Conservation (phyloP, 2,113 vertebrate genomes). For the Cochlearius cochlearius region DNA sequence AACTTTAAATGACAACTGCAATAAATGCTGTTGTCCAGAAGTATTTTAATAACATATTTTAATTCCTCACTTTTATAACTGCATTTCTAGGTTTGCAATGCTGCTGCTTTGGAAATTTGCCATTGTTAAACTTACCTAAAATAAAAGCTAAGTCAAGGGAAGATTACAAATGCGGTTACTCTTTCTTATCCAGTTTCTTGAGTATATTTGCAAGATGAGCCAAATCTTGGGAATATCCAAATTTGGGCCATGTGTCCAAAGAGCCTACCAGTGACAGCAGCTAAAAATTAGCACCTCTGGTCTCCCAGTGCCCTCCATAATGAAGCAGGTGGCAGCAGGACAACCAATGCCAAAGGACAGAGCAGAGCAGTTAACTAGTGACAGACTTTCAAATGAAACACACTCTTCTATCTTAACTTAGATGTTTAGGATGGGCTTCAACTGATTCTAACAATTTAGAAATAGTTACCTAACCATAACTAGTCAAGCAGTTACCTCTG, state of each 20-base stretch:
- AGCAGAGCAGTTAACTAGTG: background rate
- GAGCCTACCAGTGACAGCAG: background rate
- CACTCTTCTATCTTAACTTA: background rate
- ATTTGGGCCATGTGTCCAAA: background rate
- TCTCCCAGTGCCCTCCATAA: background rate
- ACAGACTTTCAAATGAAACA: background rate
- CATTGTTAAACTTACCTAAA: background rate
- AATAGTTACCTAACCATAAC: background rate
- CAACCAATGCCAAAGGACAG: background rate
- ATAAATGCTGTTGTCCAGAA: background rate
- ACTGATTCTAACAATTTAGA: background rate
- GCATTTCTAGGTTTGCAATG: background rate
- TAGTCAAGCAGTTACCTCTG: background rate
- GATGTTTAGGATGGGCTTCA: background rate
- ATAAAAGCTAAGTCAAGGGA: background rate
- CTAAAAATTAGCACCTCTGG: background rate
- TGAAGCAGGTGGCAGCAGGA: background rate
- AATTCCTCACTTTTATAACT: background rate
- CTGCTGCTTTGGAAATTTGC: background rate
- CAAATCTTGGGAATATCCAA: background rate
- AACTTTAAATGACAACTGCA: background rate
- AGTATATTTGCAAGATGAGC: background rate
- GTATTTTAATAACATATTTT: background rate
- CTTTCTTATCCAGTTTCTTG: background rate
- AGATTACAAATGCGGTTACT: background rate